Conservation (phyloP, 1,140 invertebrate genomes). For the Neodiprion virginianus region DNA sequence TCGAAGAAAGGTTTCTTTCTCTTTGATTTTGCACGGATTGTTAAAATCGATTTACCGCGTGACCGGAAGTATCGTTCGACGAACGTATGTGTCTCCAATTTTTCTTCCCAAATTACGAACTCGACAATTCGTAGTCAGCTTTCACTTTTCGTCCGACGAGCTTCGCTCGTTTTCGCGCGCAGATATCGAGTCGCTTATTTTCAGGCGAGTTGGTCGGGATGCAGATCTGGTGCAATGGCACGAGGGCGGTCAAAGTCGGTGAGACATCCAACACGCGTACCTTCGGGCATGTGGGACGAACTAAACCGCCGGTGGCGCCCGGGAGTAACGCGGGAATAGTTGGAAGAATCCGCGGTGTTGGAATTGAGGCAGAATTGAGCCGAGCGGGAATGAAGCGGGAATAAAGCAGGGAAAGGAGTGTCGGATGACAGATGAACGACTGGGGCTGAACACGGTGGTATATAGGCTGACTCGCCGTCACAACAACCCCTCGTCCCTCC, state of each 20-base stretch:
- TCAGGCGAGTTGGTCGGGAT: too few species aligned
- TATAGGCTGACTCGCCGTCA: slow-evolving; percentile 32
- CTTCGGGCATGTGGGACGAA: not conserved
- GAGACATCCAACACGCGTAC: not conserved
- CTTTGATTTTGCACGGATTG: too few species aligned
- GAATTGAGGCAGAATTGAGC: not conserved
- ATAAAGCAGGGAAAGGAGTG: slow-evolving; percentile 23
- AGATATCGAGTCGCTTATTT: too few species aligned
- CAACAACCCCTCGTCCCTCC: slow-evolving; percentile 55
- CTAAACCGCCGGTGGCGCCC: not conserved
- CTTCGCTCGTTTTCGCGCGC: too few species aligned
- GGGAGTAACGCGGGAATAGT: not conserved
- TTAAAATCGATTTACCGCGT: too few species aligned
- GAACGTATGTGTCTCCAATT: too few species aligned
- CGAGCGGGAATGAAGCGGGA: slow-evolving; percentile 15
- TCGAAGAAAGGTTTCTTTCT: too few species aligned
- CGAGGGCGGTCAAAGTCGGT: not conserved
- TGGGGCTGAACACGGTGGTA: slow-evolving; percentile 38
- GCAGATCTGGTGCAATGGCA: not conserved
- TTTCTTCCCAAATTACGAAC: too few species aligned
- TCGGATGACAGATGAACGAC: slow-evolving; percentile 45
- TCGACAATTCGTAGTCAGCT: too few species aligned
- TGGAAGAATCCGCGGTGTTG: not conserved
- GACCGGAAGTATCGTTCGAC: too few species aligned
- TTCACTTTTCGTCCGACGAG: too few species aligned